Base-by-base conservation (phyloP, 2,113 vertebrate genomes). In the Xiphorhynchus elegans region DNA sequence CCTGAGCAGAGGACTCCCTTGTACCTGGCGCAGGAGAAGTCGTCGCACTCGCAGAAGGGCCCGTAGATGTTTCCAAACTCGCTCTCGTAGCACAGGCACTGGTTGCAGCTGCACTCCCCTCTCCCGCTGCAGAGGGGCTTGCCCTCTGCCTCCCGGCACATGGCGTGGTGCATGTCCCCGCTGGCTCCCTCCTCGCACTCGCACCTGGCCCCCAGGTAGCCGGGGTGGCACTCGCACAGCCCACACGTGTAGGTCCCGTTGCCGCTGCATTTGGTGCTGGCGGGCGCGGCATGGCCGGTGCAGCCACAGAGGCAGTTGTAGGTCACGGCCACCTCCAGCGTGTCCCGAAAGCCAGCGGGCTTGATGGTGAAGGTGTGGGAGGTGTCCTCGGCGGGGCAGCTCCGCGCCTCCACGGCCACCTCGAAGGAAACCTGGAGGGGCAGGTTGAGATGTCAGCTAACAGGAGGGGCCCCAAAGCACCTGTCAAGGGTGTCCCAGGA, bases 1-100 rank as follows among this genome's bases (percentile, higher is more conserved):
- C 99, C 99, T 98, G 99, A 99, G 98, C 99, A 99, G 83, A 99
- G 98, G 83, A 99, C 79, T 18, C 99, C 99, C 95, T 99, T 99
- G 97, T 99, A 99, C 33, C 99, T 97, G 74, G 99, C 98, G 7
- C 99, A 99, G 93, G 99, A 99, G 98, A 99, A 99, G 98, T 99
- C 99, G 13, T 99, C 99, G 0, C 99, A 99, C 96, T 99, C 98
- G 50, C 99, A 99, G 98, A 98, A 99, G 83, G 98, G 96, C 24
- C 99, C 99, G 4, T 99, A 99, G 97, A 99, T 99, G 97, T 98
- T 99, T 21, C 99, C 99, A 0, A 99, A 99, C 97, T 99, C 99
- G 0, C 99, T 99, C 96, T 99, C 98, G 4, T 98, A 99, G 98
- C 99, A 99, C 77, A 99, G 97, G 55, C 99, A 99, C 97, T 99